phyloP scores from a whole-genome alignment of 2,888 invertebrate species.

The Hirtodrosophila alboralis region DNA sequence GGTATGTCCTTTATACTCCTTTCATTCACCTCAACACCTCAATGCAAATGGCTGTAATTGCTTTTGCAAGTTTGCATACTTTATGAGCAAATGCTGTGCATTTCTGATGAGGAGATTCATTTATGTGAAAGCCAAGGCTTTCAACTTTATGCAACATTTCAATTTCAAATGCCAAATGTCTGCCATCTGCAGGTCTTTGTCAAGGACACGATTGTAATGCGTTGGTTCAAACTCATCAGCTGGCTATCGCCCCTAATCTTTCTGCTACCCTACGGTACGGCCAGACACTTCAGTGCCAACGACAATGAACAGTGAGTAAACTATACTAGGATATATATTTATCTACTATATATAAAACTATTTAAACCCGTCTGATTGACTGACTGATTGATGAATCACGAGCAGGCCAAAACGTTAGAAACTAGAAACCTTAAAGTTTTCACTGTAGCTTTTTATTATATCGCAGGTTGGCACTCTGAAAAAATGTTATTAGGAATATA shows the following conservation, averaged over 20 bases:
- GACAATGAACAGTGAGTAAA: constrained; percentile 87
- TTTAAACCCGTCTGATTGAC: too few relatives aligned
- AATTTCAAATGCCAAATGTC: constrained; percentile 33
- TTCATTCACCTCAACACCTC: too few relatives aligned
- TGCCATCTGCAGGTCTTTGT: constrained; percentile 87
- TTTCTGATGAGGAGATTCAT: constrained; percentile 55
- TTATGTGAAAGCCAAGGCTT: constrained; percentile 44
- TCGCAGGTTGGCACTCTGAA: too few relatives aligned
- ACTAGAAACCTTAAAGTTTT: too few relatives aligned
- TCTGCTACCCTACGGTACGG: constrained; percentile 84
- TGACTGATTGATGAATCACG: too few relatives aligned
- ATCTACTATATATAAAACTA: too few relatives aligned
- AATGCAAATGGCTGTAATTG: constrained; percentile 50
- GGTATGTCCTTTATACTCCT: constrained; percentile 83
- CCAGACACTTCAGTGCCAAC: constrained; percentile 82
- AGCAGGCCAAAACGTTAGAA: too few relatives aligned
- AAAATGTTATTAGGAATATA: too few relatives aligned
- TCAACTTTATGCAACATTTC: constrained; percentile 8
- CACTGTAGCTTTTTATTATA: too few relatives aligned
- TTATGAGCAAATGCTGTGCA: constrained; percentile 38
- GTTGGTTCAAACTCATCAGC: constrained; percentile 88
- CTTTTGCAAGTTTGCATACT: constrained; percentile 44
- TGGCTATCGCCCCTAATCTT: constrained; percentile 88
- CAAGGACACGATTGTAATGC: constrained; percentile 88
- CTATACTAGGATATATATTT: too few relatives aligned